A percentile compares a stretch with the other conserved stretches of the same genome.
Evolutionary conservation across 2,888 invertebrate species (phyloP).

Genomic region (Suillia variegata): DNA sequence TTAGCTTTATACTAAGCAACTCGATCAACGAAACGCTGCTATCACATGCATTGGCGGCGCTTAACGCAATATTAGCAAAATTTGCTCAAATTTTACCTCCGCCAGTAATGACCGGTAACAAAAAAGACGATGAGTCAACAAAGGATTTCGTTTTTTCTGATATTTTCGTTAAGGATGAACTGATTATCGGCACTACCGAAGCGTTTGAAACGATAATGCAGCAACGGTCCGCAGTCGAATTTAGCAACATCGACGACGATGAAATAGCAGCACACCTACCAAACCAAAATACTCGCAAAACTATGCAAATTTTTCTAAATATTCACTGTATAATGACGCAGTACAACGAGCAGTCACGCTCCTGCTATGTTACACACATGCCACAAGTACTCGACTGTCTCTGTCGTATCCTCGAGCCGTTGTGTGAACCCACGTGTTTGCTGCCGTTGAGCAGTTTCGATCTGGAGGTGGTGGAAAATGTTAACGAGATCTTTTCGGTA

Average conservation of each 20-base stretch:
- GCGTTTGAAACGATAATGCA: constrained; percentile 51
- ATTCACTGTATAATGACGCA: constrained; percentile 58
- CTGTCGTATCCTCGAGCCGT: constrained; percentile 49
- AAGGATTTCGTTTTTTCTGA: constrained; percentile 43
- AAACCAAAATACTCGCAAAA: constrained; percentile 48
- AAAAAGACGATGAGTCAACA: constrained; percentile 30
- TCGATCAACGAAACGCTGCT: constrained; percentile 72
- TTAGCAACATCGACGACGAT: constrained; percentile 27
- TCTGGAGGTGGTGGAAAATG: constrained; percentile 55
- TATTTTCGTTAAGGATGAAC: constrained; percentile 50
- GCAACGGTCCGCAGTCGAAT: neutral
- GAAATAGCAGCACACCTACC: constrained; percentile 28
- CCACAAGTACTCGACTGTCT: constrained; percentile 49
- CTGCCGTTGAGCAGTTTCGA: constrained; percentile 51
- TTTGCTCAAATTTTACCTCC: constrained; percentile 55
- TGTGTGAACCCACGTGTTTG: constrained; percentile 50
- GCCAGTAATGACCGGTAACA: constrained; percentile 27
- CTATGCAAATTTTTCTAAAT: constrained; percentile 59
- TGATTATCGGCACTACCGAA: constrained; percentile 55
- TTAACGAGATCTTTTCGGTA: constrained; percentile 52
- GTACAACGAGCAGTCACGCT: constrained; percentile 47
- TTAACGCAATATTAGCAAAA: constrained; percentile 65
- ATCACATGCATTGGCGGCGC: constrained; percentile 66
- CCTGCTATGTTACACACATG: constrained; percentile 42
- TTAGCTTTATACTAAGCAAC: constrained; percentile 76